A percentile compares a stretch with the other conserved stretches of the same genome.
Evolutionary conservation across 2,113 vertebrate species (phyloP).

Genomic region (Raja brachyura): DNA sequence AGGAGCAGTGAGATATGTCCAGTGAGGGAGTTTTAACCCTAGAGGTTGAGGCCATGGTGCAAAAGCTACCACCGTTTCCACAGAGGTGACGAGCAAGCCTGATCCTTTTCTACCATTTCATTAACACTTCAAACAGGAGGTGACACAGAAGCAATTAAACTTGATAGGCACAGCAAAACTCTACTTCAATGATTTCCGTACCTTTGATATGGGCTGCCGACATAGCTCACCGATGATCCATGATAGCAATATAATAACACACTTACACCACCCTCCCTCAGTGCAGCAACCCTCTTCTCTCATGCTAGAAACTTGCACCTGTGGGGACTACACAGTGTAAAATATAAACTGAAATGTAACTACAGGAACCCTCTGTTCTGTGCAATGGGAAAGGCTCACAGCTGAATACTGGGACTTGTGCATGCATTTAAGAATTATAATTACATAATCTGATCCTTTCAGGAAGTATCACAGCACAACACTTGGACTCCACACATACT

Average conservation of each 20-base stretch:
- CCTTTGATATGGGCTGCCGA: background rate
- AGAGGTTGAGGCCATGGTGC: too few species aligned
- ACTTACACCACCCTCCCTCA: background rate
- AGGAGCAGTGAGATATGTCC: background rate
- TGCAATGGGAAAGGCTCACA: background rate
- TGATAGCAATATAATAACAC: background rate
- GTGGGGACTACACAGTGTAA: background rate
- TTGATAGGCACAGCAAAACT: background rate
- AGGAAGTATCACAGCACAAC: slow-evolving; percentile 40
- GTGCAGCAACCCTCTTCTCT: background rate
- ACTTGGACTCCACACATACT: slow-evolving; percentile 33
- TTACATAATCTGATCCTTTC: slow-evolving; percentile 33
- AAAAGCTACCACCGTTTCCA: background rate
- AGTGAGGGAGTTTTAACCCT: background rate
- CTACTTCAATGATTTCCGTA: background rate
- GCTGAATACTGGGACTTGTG: background rate
- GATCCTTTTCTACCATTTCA: background rate
- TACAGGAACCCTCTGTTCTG: background rate
- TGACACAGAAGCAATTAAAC: background rate
- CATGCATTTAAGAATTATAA: slow-evolving; percentile 40
- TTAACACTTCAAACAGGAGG: background rate
- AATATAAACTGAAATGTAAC: slow-evolving; percentile 36
- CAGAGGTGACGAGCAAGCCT: background rate
- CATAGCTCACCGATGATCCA: background rate
- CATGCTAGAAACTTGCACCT: background rate